phyloP scores from a whole-genome alignment of 2,113 vertebrate genomes.

The Picathartes gymnocephalus region DNA sequence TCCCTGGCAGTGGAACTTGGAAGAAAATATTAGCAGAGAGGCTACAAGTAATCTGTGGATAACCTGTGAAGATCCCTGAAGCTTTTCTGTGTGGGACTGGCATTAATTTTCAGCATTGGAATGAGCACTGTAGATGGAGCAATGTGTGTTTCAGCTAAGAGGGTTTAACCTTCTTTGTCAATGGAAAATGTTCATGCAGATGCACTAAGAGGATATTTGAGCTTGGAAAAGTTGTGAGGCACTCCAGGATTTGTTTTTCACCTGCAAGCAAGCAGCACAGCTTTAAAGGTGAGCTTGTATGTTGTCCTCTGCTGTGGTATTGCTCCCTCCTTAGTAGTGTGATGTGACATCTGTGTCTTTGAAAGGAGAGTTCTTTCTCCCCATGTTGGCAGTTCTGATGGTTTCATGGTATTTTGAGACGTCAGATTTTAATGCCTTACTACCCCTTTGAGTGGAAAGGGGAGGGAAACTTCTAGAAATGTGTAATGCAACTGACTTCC shows the following conservation, averaged over 20 bases:
- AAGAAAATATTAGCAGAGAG: neutral
- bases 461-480: neutral
- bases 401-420: neutral
- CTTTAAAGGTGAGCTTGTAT: neutral
- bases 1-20: neutral
- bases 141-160: neutral
- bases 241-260: neutral
- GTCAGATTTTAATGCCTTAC: neutral
- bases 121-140: neutral
- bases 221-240: neutral
- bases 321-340: neutral
- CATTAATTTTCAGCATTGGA: neutral
- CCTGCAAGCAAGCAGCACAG: neutral
- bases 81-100: neutral
- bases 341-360: neutral
- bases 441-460: neutral
- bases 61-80: neutral
- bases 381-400: accelerated
- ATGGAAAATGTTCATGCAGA: neutral
- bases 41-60: neutral
- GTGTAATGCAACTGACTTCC: neutral
- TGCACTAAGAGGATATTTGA: neutral
- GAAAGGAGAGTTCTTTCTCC: neutral
- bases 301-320: neutral
- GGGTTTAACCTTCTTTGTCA: neutral